Conservation (phyloP, 2,888 invertebrate genomes). For the Trachelus troglodyta region DNA sequence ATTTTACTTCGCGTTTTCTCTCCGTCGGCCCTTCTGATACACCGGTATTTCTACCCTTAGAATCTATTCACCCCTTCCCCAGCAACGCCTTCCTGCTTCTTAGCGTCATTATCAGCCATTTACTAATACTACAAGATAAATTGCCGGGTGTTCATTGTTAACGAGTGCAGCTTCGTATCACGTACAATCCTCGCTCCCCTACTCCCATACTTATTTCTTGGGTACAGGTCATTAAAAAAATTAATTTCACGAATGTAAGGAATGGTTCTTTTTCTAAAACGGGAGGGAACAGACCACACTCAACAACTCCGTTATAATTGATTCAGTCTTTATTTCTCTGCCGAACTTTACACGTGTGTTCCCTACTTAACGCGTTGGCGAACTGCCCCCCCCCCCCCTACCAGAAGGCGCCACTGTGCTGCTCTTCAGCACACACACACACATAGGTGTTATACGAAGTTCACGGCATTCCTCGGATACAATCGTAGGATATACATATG, state of each 20-base stretch:
- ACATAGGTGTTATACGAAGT: background rate
- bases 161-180: constrained; percentile 15
- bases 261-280: too few species aligned
- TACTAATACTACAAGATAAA: constrained; percentile 51
- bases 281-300: too few species aligned
- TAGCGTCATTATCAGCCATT: constrained; percentile 47
- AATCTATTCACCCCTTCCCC: background rate
- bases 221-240: background rate
- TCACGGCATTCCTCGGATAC: background rate
- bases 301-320: too few species aligned
- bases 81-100: constrained; percentile 6
- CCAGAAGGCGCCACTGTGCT: too few species aligned
- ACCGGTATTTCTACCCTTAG: background rate
- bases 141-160: constrained; percentile 33
- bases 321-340: too few species aligned
- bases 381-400: too few species aligned
- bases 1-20: background rate
- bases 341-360: too few species aligned
- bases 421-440: too few species aligned
- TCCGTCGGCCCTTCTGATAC: background rate
- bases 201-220: background rate
- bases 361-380: too few species aligned
- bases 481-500: too few species aligned
- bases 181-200: constrained; percentile 12
- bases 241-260: background rate